Evolutionary conservation across 2,888 invertebrate species (phyloP).

Genomic region (Loripinus fragilis): DNA sequence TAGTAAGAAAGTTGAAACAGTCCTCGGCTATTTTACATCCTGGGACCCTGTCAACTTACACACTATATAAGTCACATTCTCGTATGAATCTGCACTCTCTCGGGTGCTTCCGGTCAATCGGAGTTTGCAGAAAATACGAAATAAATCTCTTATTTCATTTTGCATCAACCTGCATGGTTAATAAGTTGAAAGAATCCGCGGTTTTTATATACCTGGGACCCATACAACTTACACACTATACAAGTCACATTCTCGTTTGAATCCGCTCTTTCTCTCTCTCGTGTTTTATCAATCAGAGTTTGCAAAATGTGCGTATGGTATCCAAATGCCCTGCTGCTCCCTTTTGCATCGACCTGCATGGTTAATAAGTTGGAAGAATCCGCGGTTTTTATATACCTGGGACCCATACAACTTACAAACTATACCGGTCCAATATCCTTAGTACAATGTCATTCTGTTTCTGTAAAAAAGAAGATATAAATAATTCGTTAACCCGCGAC

Average conservation of each 20-base stretch:
- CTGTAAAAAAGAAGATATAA: too few species aligned
- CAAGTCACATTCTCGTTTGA: neutral
- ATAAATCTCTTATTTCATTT: too few species aligned
- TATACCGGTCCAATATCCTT: neutral
- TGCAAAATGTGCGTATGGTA: too few species aligned
- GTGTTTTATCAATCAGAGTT: too few species aligned
- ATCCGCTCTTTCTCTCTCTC: too few species aligned
- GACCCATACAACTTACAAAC: neutral
- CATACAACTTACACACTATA: conserved; percentile 10
- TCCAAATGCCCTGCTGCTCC: too few species aligned
- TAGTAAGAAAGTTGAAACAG: neutral
- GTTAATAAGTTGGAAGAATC: neutral
- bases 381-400: neutral
- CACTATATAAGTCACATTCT: neutral
- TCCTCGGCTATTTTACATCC: neutral
- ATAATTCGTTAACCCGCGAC: too few species aligned
- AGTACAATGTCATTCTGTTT: neutral
- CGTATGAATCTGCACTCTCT: too few species aligned
- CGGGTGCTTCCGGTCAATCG: too few species aligned
- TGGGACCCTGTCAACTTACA: conserved; percentile 17
- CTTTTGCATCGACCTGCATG: neutral
- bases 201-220: conserved; percentile 3
- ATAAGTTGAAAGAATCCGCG: neutral
- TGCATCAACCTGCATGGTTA: neutral
- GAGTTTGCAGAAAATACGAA: too few species aligned